Conservation (phyloP, 2,113 vertebrate genomes). For the Agapornis roseicollis region DNA sequence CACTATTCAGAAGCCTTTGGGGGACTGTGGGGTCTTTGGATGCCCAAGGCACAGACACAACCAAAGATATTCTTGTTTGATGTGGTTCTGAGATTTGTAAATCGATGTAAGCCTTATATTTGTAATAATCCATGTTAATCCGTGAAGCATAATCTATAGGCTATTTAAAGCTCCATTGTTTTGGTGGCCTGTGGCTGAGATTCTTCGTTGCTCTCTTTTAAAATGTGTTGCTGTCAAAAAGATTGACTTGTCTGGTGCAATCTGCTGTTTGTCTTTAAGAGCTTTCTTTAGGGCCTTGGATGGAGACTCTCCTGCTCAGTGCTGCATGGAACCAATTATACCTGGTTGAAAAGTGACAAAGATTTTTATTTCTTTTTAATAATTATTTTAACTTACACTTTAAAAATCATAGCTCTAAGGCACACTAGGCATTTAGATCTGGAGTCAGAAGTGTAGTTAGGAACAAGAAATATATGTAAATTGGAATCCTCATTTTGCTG, state of each 20-base stretch:
- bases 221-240: background rate
- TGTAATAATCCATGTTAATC: background rate
- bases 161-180: background rate
- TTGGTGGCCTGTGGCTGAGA: background rate
- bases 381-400: background rate
- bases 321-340: background rate
- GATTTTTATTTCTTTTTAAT: no score
- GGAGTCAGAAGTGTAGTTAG: background rate
- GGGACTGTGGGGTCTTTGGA: background rate
- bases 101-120: background rate
- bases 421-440: background rate
- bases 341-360: background rate
- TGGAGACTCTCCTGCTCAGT: background rate
- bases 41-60: background rate
- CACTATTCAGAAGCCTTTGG: background rate
- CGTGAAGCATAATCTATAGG: background rate
- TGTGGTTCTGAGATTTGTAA: background rate
- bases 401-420: background rate
- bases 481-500: background rate
- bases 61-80: background rate
- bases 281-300: background rate
- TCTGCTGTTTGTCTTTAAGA: background rate
- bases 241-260: background rate
- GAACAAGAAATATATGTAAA: background rate
- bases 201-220: background rate